phyloP scores from a whole-genome alignment of 1,140 invertebrate species.

The Aradophagus sp. region DNA sequence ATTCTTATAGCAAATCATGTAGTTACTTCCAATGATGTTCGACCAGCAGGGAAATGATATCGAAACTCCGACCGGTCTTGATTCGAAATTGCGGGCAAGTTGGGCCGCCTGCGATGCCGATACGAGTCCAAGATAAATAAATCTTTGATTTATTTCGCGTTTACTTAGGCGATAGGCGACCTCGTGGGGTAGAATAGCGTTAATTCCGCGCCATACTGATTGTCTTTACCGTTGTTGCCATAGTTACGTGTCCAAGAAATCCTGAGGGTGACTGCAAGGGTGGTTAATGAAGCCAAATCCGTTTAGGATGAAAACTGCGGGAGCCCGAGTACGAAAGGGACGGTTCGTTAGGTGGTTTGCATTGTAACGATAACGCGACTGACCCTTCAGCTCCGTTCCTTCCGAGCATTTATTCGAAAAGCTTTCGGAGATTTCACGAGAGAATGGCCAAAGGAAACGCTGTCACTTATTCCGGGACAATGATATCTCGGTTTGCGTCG shows the following conservation, averaged over 20 bases:
- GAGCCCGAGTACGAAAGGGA: slow-evolving; percentile 61
- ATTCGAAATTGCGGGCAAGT: slow-evolving; percentile 17
- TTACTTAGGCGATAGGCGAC: slow-evolving; percentile 50
- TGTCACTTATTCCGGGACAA: slow-evolving; percentile 49
- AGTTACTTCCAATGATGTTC: too few relatives aligned
- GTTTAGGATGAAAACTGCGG: slow-evolving; percentile 71
- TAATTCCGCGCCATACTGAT: slow-evolving; percentile 66
- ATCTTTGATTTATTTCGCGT: slow-evolving; percentile 59
- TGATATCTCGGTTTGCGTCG: slow-evolving; percentile 36
- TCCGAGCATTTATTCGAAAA: slow-evolving; percentile 51
- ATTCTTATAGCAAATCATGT: too few relatives aligned
- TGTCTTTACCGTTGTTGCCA: slow-evolving; percentile 69
- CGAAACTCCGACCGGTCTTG: too few relatives aligned
- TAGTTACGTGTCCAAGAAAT: slow-evolving; percentile 67
- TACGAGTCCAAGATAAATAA: slow-evolving; percentile 49
- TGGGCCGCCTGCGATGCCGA: too few relatives aligned
- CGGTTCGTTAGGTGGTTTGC: slow-evolving; percentile 71
- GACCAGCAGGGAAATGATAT: too few relatives aligned
- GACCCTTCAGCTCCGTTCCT: slow-evolving; percentile 50
- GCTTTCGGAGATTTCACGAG: slow-evolving; percentile 49
- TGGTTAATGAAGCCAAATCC: slow-evolving; percentile 74
- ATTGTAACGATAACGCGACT: slow-evolving; percentile 65
- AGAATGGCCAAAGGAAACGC: slow-evolving; percentile 47
- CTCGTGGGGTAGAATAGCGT: slow-evolving; percentile 54
- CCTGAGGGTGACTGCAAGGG: slow-evolving; percentile 60